These are phyloP conservation scores for Pollenia amentaria DNA, from an alignment of 2,888 invertebrate species.

Conservation along the genomic window DNA sequence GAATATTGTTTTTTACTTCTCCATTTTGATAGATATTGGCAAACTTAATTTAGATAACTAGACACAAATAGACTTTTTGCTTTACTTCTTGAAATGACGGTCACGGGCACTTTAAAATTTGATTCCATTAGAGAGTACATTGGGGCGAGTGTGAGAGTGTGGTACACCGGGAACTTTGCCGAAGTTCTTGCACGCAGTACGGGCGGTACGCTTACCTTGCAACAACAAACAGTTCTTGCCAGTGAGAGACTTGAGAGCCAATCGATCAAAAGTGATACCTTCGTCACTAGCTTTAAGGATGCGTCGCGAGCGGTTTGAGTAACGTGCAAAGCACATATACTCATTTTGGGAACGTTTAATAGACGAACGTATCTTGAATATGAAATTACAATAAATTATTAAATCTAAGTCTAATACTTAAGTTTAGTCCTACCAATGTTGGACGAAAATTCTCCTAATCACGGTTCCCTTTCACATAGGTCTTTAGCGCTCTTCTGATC, in stretches of 20 bases:
- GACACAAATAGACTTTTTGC: constrained; percentile 26
- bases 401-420: too few species aligned
- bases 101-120: constrained; percentile 98
- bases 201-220: constrained; percentile 97
- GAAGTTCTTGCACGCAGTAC: constrained; percentile 98
- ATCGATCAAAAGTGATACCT: constrained; percentile 98
- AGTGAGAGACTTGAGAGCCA: constrained; percentile 96
- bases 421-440: too few species aligned
- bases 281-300: constrained; percentile 98
- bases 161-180: constrained; percentile 99
- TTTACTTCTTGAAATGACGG: constrained; percentile 96
- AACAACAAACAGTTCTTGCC: constrained; percentile 97
- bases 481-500: too few species aligned
- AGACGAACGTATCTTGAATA: constrained; percentile 96
- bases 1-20: constrained; percentile 24
- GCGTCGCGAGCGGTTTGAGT: constrained; percentile 97
- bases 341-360: constrained; percentile 95
- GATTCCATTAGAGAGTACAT: constrained; percentile 98
- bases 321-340: constrained; percentile 96
- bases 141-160: constrained; percentile 98
- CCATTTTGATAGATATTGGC: constrained; percentile 30
- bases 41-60: constrained; percentile 52
- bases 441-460: too few species aligned
- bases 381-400: too few species aligned
- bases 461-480: too few species aligned